phyloP scores from a whole-genome alignment of 2,113 vertebrate genomes.

The Carassius carassius region DNA sequence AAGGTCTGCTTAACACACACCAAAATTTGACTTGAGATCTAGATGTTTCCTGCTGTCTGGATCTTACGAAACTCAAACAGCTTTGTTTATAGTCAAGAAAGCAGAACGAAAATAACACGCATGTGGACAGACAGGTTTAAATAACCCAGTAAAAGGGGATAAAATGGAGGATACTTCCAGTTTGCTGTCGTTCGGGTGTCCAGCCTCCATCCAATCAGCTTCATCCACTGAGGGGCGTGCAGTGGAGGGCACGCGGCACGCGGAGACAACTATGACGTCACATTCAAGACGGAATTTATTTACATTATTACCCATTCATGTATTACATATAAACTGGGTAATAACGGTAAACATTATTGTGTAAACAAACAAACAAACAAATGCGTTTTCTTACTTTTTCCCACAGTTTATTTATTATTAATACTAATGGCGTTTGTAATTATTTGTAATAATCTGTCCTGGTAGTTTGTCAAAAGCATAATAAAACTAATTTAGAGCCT shows the following conservation, averaged over 20 bases:
- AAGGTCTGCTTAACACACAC: neutral
- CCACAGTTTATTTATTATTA: too few species aligned
- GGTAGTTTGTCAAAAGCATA: too few species aligned
- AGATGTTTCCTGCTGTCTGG: conserved; percentile 4
- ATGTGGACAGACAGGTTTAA: neutral
- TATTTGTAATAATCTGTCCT: too few species aligned
- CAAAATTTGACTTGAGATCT: neutral
- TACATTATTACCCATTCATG: neutral
- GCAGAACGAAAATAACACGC: neutral
- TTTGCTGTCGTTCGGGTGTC: conserved; percentile 17
- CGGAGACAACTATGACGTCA: too few species aligned
- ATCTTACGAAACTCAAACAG: neutral
- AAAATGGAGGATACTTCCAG: conserved; percentile 21
- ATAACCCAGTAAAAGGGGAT: neutral
- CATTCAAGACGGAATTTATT: neutral
- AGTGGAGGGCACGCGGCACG: neutral
- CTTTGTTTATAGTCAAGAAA: neutral
- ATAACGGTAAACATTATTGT: too few species aligned
- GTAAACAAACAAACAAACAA: too few species aligned
- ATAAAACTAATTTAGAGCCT: too few species aligned
- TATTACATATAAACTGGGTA: neutral
- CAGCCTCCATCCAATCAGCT: conserved; percentile 63
- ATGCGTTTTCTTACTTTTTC: too few species aligned
- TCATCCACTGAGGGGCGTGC: conserved; percentile 59
- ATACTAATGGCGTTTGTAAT: too few species aligned